phyloP scores from a whole-genome alignment of 2,888 invertebrate genomes.

The Rhagophthalmus giganteus region DNA sequence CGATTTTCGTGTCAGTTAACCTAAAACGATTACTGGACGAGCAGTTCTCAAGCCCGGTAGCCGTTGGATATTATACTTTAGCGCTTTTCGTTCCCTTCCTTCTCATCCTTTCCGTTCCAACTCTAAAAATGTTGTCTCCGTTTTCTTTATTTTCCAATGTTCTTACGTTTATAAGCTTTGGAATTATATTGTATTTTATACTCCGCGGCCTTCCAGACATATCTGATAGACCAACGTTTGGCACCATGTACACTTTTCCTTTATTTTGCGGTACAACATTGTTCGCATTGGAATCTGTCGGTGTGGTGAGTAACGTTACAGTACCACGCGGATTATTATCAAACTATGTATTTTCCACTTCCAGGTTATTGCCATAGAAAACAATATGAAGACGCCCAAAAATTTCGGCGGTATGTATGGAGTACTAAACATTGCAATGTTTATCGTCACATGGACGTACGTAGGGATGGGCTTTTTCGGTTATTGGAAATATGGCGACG shows the following conservation, averaged over 20 bases:
- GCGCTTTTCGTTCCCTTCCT: conserved; percentile 65
- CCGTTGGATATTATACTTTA: conserved; percentile 45
- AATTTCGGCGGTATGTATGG: conserved; percentile 77
- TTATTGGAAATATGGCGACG: conserved; percentile 76
- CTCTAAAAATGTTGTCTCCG: conserved; percentile 85
- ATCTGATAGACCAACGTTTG: conserved; percentile 65
- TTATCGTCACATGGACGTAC: conserved; percentile 74
- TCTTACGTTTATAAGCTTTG: conserved; percentile 80
- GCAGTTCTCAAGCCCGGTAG: conserved; percentile 39
- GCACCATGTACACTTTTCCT: conserved; percentile 72
- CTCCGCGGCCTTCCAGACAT: conserved; percentile 71
- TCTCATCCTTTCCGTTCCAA: conserved; percentile 79
- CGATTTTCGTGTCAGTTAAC: conserved; percentile 70
- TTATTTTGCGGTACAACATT: conserved; percentile 95
- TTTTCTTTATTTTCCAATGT: conserved; percentile 88
- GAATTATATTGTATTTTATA: conserved; percentile 83
- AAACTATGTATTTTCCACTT: conserved; percentile 29
- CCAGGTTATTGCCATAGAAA: conserved; percentile 87
- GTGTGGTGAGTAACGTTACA: conserved; percentile 73
- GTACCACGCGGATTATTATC: not conserved
- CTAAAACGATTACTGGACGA: conserved; percentile 48
- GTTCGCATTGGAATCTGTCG: conserved; percentile 95
- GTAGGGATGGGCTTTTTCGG: conserved; percentile 81
- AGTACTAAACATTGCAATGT: conserved; percentile 82
- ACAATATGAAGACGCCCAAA: conserved; percentile 84